Conservation (phyloP, 1,140 invertebrate genomes). For the Coelopa frigida region DNA sequence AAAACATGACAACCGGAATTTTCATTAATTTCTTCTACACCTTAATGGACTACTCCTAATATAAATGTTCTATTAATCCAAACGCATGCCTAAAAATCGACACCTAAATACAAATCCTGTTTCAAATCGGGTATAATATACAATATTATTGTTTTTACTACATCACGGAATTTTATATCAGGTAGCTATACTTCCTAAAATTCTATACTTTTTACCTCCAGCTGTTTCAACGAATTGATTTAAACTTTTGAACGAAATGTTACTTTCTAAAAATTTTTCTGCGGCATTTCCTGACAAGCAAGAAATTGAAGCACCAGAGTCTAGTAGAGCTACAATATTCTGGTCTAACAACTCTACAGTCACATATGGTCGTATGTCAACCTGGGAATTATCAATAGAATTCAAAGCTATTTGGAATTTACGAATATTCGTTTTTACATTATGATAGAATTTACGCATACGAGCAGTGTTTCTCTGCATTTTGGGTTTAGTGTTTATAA, state of each 20-base stretch:
- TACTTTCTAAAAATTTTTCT: background rate
- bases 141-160: too few relatives aligned
- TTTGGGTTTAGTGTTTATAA: background rate
- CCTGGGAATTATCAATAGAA: too few relatives aligned
- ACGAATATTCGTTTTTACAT: too few relatives aligned
- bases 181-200: slow-evolving; percentile 1
- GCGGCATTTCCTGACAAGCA: background rate
- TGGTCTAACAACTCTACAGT: background rate
- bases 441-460: too few relatives aligned
- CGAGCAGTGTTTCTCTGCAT: background rate
- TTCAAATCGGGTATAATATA: too few relatives aligned
- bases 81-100: slow-evolving; percentile 1
- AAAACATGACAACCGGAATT: too few relatives aligned
- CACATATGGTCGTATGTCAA: slow-evolving; percentile 1
- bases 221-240: slow-evolving; percentile 1
- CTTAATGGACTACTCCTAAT: background rate
- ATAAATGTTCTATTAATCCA: background rate
- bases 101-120: background rate
- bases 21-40: too few relatives aligned
- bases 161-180: slow-evolving; percentile 1
- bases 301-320: slow-evolving; percentile 3
- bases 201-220: background rate
- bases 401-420: too few relatives aligned
- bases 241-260: background rate
- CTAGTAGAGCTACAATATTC: background rate